Conservation (phyloP, 2,797 vertebrate genomes). For the Phoxinus dragarum region DNA sequence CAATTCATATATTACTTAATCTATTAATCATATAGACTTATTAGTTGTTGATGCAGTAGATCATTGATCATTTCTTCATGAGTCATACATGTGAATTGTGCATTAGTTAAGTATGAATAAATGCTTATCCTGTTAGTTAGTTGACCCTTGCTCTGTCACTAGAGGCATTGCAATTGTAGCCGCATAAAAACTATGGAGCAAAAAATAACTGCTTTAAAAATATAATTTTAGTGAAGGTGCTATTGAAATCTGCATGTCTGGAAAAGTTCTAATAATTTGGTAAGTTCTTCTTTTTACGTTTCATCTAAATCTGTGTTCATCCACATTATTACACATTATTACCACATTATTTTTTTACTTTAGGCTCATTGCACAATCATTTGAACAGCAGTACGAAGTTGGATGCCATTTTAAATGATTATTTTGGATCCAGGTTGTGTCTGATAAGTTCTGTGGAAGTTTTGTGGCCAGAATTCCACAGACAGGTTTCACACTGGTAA, state of each 20-base stretch:
- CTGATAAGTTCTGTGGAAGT: slow-evolving; percentile 70
- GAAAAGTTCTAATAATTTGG: not conserved
- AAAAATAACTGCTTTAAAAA: not conserved
- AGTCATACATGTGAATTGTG: too few relatives aligned
- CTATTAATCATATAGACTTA: too few relatives aligned
- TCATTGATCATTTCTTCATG: too few relatives aligned
- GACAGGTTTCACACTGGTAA: slow-evolving; percentile 74
- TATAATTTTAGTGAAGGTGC: not conserved
- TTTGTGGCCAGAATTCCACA: slow-evolving; percentile 76
- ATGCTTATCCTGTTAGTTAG: not conserved
- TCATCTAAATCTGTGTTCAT: not conserved
- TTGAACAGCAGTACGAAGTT: not conserved
- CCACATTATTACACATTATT: too few relatives aligned
- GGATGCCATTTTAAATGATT: not conserved
- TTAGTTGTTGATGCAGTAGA: too few relatives aligned
- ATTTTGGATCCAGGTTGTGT: slow-evolving; percentile 64
- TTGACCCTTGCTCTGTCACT: not conserved
- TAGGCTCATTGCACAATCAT: not conserved
- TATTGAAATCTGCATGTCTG: not conserved
- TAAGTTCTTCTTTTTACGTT: not conserved
- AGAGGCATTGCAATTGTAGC: not conserved
- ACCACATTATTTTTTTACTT: not conserved
- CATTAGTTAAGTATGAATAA: too few relatives aligned
- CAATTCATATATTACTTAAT: too few relatives aligned
- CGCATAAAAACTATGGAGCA: not conserved